phyloP scores from a whole-genome alignment of 2,888 invertebrate genomes.

The Acrobasis suavella region DNA sequence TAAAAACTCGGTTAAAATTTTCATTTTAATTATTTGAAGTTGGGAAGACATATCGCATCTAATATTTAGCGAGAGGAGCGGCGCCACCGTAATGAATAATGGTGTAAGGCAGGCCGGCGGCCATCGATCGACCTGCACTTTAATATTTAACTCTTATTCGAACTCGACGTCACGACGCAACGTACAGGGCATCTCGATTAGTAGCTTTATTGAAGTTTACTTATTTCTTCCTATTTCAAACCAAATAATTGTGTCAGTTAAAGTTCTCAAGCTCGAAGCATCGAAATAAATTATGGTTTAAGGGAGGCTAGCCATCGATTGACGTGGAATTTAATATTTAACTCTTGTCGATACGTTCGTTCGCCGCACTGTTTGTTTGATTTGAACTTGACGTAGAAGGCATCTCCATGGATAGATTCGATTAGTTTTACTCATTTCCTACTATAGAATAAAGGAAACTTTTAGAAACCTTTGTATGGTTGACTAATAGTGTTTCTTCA shows the following conservation, averaged over 20 bases:
- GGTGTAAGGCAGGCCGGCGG: slow-evolving; percentile 1
- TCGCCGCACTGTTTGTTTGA: background rate
- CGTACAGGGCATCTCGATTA: background rate
- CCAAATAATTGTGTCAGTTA: no score
- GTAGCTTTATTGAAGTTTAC: no score
- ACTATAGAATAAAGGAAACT: no score
- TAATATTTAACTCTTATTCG: slow-evolving; percentile 22
- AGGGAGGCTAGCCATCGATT: slow-evolving; percentile 12
- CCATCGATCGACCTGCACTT: slow-evolving; percentile 16
- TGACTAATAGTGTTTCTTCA: no score
- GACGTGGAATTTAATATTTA: slow-evolving; percentile 14
- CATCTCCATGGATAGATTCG: background rate
- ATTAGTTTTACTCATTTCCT: no score
- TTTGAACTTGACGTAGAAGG: background rate
- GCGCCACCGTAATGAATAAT: slow-evolving; percentile 17
- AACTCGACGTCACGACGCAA: background rate
- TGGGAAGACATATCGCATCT: background rate
- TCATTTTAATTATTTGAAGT: background rate
- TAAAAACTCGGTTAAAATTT: background rate
- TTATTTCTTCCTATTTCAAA: no score
- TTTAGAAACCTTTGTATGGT: no score
- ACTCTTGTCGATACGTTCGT: slow-evolving; percentile 20
- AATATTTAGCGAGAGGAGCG: slow-evolving; percentile 15
- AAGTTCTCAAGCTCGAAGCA: background rate
- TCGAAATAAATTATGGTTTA: background rate